A percentile compares a stretch with the other conserved stretches of the same genome.
Conservation (phyloP, 1,140 invertebrate species). For the Panagrolaimus sp. region DNA sequence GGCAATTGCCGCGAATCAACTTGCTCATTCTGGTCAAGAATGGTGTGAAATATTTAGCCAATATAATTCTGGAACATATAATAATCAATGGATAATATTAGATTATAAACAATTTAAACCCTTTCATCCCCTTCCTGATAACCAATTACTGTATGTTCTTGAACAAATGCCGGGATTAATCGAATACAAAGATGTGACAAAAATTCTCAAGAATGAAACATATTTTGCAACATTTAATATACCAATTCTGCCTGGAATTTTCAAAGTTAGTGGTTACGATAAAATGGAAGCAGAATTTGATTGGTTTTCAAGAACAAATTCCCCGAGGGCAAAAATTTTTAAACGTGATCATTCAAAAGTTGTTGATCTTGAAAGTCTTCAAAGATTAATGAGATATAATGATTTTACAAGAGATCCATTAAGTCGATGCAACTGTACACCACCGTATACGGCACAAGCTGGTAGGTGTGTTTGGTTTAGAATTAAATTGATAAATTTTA, state of each 20-base stretch:
- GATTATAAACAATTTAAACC: slow-evolving; percentile 68
- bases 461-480: too few relatives aligned
- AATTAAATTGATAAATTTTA: too few relatives aligned
- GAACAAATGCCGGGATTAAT: slow-evolving; percentile 73
- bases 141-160: slow-evolving; percentile 69
- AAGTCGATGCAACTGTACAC: slow-evolving; percentile 68
- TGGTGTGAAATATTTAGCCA: slow-evolving; percentile 68
- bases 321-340: slow-evolving; percentile 67
- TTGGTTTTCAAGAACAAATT: slow-evolving; percentile 68
- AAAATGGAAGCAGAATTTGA: slow-evolving; percentile 63
- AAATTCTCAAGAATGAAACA: slow-evolving; percentile 36
- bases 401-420: slow-evolving; percentile 70
- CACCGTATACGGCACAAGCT: slow-evolving; percentile 70
- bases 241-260: slow-evolving; percentile 64
- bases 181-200: slow-evolving; percentile 45
- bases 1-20: slow-evolving; percentile 75
- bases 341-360: slow-evolving; percentile 65
- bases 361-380: slow-evolving; percentile 64
- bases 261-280: slow-evolving; percentile 60
- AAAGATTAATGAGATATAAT: slow-evolving; percentile 69
- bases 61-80: slow-evolving; percentile 74
- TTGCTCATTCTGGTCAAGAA: slow-evolving; percentile 68
- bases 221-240: slow-evolving; percentile 76
- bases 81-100: slow-evolving; percentile 79
- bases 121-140: slow-evolving; percentile 60